These are phyloP conservation scores for Stramonita haemastoma DNA, from an alignment of 2,888 invertebrate species.

Conservation along the genomic window DNA sequence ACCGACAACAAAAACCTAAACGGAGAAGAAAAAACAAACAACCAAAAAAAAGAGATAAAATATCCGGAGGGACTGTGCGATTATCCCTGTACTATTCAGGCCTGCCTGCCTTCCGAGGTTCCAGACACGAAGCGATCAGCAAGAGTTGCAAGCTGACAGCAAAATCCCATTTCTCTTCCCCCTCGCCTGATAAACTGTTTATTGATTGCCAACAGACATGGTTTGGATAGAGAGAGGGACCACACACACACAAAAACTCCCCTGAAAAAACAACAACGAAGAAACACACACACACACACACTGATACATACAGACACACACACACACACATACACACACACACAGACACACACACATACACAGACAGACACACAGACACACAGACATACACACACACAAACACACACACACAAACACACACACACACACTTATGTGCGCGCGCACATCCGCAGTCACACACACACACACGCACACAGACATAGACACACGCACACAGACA, in stretches of 20 bases:
- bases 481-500: not conserved
- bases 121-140: no score
- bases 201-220: no score
- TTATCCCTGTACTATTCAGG: no score
- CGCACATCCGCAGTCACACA: not conserved
- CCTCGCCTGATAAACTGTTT: no score
- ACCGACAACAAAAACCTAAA: no score
- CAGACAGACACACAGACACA: not conserved
- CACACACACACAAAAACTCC: not conserved
- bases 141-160: no score
- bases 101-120: no score
- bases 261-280: no score
- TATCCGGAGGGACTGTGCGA: no score
- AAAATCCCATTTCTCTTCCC: no score
- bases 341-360: not conserved
- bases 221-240: not conserved
- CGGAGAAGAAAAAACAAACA: no score
- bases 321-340: not conserved
- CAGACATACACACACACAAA: not conserved
- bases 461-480: not conserved
- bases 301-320: not conserved
- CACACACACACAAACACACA: not conserved
- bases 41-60: no score
- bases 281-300: not conserved
- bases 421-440: not conserved